Percentiles rank a stretch among this genome's conserved stretches.
Evolutionary conservation across 2,888 invertebrate species (phyloP).

Genomic region (Ariolimax columbianus): DNA sequence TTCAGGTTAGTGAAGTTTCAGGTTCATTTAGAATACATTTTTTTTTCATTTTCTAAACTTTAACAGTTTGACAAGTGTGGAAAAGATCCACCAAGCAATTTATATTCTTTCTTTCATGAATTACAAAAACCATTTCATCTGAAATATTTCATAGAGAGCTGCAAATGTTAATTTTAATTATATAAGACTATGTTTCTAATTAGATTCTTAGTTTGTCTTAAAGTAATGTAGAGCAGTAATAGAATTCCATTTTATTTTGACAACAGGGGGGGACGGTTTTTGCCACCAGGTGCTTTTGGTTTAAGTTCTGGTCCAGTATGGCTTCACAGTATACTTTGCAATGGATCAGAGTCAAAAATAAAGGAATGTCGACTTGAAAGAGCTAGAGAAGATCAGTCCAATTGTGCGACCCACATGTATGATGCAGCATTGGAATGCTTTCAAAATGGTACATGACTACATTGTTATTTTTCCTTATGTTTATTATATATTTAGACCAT

Average conservation of each 20-base stretch:
- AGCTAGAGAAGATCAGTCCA: neutral
- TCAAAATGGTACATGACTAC: constrained; percentile 15
- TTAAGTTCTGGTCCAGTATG: constrained; percentile 67
- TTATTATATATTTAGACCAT: neutral
- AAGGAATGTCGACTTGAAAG: constrained; percentile 58
- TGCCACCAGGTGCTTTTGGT: constrained; percentile 61
- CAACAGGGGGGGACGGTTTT: constrained; percentile 54
- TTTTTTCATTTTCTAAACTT: neutral
- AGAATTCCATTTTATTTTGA: neutral
- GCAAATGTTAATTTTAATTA: neutral
- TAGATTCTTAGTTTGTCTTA: neutral
- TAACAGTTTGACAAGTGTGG: neutral
- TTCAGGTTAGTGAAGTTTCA: constrained; percentile 53
- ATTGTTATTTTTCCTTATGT: neutral
- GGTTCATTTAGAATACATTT: neutral
- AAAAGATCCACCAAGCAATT: neutral
- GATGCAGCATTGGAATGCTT: constrained; percentile 39
- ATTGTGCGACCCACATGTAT: constrained; percentile 3
- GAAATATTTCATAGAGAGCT: too few relatives aligned
- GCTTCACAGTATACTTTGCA: constrained; percentile 63
- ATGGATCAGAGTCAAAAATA: constrained; percentile 63
- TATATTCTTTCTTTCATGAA: neutral
- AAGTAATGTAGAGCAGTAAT: neutral
- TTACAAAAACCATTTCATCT: too few relatives aligned
- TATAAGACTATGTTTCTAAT: neutral